phyloP scores from a whole-genome alignment of 1,140 invertebrate species.

The Scaptodrosophila lebanonensis region DNA sequence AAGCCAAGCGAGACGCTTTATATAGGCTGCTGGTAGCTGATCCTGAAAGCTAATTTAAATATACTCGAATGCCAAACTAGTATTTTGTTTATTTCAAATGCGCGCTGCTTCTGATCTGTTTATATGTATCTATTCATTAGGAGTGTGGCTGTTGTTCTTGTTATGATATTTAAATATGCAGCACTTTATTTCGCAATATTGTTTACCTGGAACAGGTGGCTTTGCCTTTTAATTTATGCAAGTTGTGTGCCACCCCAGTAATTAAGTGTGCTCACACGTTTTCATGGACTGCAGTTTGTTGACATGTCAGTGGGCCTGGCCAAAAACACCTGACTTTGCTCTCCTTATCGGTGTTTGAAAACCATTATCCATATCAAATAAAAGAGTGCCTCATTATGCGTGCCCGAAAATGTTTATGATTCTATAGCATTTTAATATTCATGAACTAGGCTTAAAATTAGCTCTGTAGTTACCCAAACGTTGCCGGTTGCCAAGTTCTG shows the following conservation, averaged over 20 bases:
- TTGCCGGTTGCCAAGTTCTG: constrained; percentile 30
- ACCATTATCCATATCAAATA: no score
- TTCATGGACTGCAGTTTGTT: no score
- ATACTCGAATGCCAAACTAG: constrained; percentile 72
- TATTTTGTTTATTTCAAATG: constrained; percentile 73
- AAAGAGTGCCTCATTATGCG: constrained; percentile 46
- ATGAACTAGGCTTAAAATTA: constrained; percentile 41
- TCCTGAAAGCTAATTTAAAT: constrained; percentile 55
- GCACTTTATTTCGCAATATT: constrained; percentile 49
- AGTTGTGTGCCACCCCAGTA: no score
- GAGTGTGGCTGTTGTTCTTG: constrained; percentile 39
- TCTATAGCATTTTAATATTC: constrained; percentile 44
- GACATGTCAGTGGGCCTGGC: no score
- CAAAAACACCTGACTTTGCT: no score
- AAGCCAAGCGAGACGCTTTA: constrained; percentile 30
- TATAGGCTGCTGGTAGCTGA: constrained; percentile 42
- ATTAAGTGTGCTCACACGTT: no score
- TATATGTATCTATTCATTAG: constrained; percentile 42
- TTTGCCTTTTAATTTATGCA: constrained; percentile 34
- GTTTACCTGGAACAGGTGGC: constrained; percentile 66
- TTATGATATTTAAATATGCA: constrained; percentile 44
- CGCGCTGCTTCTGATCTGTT: constrained; percentile 11
- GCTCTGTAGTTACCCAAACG: background rate
- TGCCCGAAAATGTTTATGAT: constrained; percentile 22
- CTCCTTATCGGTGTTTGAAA: constrained; percentile 13